Conservation (phyloP, 2,113 vertebrate genomes). For the Erythrocercus mccallii region DNA sequence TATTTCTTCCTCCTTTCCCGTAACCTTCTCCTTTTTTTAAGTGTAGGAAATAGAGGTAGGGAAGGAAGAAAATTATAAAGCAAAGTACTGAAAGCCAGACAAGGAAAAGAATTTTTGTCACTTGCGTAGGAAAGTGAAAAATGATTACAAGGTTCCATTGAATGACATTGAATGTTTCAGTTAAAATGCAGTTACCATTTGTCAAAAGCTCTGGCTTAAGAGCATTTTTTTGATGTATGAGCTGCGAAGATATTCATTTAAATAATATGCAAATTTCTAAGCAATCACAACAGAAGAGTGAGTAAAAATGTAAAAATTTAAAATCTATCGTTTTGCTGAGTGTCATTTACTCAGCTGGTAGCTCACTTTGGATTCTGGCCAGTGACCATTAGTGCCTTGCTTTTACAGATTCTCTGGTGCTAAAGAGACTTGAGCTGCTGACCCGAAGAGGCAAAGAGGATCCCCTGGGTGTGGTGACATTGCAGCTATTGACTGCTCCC, state of each 20-base stretch:
- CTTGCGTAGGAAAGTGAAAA: neutral
- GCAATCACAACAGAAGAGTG: neutral
- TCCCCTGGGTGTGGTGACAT: neutral
- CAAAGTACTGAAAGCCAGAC: neutral
- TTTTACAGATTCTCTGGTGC: neutral
- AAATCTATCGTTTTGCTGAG: neutral
- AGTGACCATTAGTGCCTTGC: neutral
- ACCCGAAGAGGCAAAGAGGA: neutral
- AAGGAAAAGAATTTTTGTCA: neutral
- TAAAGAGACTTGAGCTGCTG: neutral
- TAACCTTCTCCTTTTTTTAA: neutral
- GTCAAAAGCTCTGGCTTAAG: neutral
- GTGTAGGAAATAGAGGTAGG: neutral
- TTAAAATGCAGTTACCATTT: neutral
- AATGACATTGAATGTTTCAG: neutral
- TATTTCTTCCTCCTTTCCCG: neutral
- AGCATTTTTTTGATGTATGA: neutral
- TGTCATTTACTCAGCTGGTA: neutral
- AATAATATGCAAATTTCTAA: neutral
- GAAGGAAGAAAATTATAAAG: neutral
- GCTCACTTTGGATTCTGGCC: neutral
- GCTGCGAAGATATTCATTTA: neutral
- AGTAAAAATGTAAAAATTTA: neutral
- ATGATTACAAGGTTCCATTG: neutral
- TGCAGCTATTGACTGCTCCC: neutral